Evolutionary conservation across 2,113 vertebrate genomes (phyloP).

Genomic region (Poeciliopsis occidentalis): DNA sequence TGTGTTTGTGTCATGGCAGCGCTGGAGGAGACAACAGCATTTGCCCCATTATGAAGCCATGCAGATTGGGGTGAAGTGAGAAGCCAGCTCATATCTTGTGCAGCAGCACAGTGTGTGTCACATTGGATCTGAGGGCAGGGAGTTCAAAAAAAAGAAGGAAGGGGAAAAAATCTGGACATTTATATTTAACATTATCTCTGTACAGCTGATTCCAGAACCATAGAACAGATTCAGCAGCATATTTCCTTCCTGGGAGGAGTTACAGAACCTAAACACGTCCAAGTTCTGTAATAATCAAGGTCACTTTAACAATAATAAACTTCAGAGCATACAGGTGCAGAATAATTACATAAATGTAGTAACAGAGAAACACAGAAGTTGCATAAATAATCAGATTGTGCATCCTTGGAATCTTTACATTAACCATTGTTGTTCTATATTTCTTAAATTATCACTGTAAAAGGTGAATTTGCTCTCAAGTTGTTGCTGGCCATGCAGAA

Average conservation of each 20-base stretch:
- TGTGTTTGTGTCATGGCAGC: constrained; percentile 12
- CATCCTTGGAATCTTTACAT: no score
- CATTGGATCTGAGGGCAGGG: constrained; percentile 65
- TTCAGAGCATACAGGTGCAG: neutral
- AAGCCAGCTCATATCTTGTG: constrained; percentile 71
- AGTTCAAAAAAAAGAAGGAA: constrained; percentile 40
- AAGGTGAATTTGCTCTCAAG: no score
- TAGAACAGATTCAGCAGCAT: constrained; percentile 18
- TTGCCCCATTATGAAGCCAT: constrained; percentile 67
- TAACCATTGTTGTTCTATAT: no score
- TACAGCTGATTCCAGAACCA: constrained; percentile 41
- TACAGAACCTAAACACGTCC: constrained; percentile 14
- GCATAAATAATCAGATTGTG: no score
- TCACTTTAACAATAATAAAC: neutral
- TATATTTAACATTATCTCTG: constrained; percentile 59
- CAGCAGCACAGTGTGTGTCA: constrained; percentile 67
- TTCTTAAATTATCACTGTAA: no score
- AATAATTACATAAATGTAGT: neutral
- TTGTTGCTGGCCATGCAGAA: no score
- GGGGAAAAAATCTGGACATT: constrained; percentile 48
- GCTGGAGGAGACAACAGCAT: constrained; percentile 69
- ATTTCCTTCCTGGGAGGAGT: constrained; percentile 10
- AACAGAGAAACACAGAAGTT: no score
- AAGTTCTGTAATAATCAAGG: constrained; percentile 2
- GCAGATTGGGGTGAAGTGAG: constrained; percentile 75